Base-by-base conservation (phyloP, 2,888 invertebrate species). In the Watsonalla cultraria region DNA sequence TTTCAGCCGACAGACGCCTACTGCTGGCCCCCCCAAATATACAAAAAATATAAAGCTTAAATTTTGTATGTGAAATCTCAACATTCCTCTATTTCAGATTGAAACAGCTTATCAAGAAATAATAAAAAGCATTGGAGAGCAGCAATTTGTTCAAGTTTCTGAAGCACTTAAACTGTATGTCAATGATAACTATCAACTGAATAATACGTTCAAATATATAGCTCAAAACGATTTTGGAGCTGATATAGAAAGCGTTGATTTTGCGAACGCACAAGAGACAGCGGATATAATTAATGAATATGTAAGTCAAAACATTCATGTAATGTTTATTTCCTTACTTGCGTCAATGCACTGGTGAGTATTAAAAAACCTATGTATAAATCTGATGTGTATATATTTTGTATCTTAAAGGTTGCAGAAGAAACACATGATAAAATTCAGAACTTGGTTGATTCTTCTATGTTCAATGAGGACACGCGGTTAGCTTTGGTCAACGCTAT, bases 401-500 rank as follows among this genome's bases (percentile, higher is more conserved):
- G 39, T 8, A 47, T 46, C 24, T 64, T 72, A 48, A 57, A 84
- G 83, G 75, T 77, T 7, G 64, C 60, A 5, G 51, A 68, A 2
- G 48, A 63, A 24, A 84, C 84, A 5, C 65, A 67, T 33, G 65
- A 70, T n/a, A 70, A 60, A 47, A 84, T 84, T 8, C 54, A 65
- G 51, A 49, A 78, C n/a, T 62, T 84, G 6, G 65, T 80, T 0
- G 52, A 58, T 0, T 46, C 70, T 2, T 54, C 60, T 0, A 58
- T 70, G 54, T 63, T 84, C 5, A 60, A 39, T 53, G 14, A 34
- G 0, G 5, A 48, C 0, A 80, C 80, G 5, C 58, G 73, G 37
- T 15, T 82, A 11, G 74, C 76, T 9, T 48, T 84, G 13, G 59
- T 75, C 11, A 80, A 84, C 52, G 79, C 75, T 39, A 58, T 84